Conservation (phyloP, 2,888 invertebrate genomes). For the Neoascia interrupta region DNA sequence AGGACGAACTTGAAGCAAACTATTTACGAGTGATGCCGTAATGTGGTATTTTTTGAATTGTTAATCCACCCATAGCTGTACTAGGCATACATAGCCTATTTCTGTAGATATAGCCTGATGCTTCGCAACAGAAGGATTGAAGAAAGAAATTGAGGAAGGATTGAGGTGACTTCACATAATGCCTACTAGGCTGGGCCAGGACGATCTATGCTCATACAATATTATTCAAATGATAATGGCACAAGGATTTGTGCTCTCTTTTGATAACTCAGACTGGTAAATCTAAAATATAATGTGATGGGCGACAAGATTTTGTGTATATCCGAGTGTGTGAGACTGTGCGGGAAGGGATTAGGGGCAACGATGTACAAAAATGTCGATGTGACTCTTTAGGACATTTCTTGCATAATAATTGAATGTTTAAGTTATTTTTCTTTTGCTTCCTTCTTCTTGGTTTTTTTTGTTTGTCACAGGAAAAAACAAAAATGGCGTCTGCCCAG, state of each 20-base stretch:
- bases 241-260: constrained; percentile 26
- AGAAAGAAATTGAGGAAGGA: background rate
- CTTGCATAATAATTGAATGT: constrained; percentile 51
- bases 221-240: constrained; percentile 9
- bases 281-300: constrained; percentile 39
- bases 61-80: too few species aligned
- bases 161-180: constrained; percentile 25
- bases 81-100: too few species aligned
- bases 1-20: constrained; percentile 39
- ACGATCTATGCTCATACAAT: background rate
- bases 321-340: background rate
- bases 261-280: constrained; percentile 21
- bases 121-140: background rate
- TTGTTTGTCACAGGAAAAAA: background rate
- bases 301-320: background rate
- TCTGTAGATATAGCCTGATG: too few species aligned
- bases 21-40: constrained; percentile 39
- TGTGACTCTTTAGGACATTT: constrained; percentile 30
- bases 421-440: constrained; percentile 34
- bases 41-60: constrained; percentile 45
- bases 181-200: too few species aligned
- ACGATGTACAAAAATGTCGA: constrained; percentile 13
- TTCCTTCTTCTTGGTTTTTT: too few species aligned
- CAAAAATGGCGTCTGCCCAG: constrained; percentile 20
- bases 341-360: too few species aligned